Conservation (phyloP, 92 coral and sea anemone species). For the Zoanthus solanderi region DNA sequence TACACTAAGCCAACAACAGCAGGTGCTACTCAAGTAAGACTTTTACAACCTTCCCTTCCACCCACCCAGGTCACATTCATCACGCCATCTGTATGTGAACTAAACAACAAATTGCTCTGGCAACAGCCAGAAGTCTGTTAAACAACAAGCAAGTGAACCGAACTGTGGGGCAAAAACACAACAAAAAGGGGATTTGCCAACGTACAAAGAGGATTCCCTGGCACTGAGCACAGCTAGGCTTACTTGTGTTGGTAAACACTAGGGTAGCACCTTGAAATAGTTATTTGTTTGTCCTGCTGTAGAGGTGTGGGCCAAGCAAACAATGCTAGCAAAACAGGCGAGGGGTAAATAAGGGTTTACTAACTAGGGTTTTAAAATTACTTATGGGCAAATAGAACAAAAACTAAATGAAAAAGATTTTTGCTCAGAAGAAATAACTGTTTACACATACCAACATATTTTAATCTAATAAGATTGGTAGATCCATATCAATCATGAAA, state of each 20-base stretch:
- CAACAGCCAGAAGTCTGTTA: constrained; percentile 51
- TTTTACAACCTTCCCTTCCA: constrained; percentile 74
- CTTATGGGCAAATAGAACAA: neutral
- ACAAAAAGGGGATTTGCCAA: constrained; percentile 27
- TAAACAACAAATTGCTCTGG: constrained; percentile 62
- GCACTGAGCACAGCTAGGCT: constrained; percentile 48
- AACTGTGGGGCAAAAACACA: constrained; percentile 33
- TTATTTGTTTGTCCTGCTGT: constrained; percentile 50
- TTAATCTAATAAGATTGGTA: too few species aligned
- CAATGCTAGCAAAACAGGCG: neutral
- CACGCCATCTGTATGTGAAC: constrained; percentile 66
- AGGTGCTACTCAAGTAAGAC: constrained; percentile 21
- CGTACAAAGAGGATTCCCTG: constrained; percentile 24
- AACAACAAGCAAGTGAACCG: constrained; percentile 53
- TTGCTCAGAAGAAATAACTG: neutral
- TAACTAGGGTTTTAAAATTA: neutral
- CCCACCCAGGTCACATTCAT: constrained; percentile 41
- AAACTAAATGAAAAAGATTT: neutral
- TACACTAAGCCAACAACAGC: neutral
- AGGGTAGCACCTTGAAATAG: constrained; percentile 49
- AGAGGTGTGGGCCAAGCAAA: constrained; percentile 20
- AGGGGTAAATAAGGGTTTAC: neutral
- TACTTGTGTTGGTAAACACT: constrained; percentile 44
- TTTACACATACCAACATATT: neutral
- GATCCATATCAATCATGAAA: too few species aligned